These are phyloP conservation scores for Gorsachius goisagi DNA, from an alignment of 2,113 vertebrate species.

Conservation along the genomic window DNA sequence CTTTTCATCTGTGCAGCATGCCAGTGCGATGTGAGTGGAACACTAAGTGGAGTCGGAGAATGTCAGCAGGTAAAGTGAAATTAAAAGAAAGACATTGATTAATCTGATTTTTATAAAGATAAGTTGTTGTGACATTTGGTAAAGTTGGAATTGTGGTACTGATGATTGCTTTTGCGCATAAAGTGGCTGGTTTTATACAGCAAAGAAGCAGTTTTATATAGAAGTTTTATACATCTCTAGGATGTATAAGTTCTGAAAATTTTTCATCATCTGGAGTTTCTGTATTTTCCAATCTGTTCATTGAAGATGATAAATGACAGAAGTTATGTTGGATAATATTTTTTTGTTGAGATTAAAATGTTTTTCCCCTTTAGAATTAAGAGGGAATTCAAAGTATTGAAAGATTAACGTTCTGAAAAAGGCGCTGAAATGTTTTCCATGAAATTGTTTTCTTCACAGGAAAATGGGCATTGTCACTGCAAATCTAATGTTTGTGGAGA, in stretches of 20 bases:
- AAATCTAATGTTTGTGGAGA: constrained; percentile 81
- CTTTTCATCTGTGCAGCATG: constrained; percentile 78
- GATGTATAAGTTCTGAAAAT: background rate
- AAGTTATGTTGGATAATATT: background rate
- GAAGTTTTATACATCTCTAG: background rate
- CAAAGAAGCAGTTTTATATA: background rate
- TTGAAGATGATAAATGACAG: background rate
- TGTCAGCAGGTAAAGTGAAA: constrained; percentile 84
- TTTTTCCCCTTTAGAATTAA: background rate
- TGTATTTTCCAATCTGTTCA: background rate
- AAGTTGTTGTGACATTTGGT: background rate
- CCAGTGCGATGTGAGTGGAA: constrained; percentile 85
- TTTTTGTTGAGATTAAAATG: background rate
- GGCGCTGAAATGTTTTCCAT: background rate
- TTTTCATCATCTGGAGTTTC: background rate
- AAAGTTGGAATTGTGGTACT: background rate
- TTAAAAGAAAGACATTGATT: background rate
- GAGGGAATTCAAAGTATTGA: background rate
- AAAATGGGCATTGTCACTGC: constrained; percentile 86
- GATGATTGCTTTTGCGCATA: background rate
- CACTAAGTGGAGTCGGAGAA: constrained; percentile 85
- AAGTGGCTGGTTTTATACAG: background rate
- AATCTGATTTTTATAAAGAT: background rate
- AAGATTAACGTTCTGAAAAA: background rate
- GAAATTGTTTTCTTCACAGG: constrained; percentile 64